Evolutionary conservation across 2,113 vertebrate genomes (phyloP), one percentile per base, ranked within the genome.

Genomic region (Rallus limicola): DNA sequence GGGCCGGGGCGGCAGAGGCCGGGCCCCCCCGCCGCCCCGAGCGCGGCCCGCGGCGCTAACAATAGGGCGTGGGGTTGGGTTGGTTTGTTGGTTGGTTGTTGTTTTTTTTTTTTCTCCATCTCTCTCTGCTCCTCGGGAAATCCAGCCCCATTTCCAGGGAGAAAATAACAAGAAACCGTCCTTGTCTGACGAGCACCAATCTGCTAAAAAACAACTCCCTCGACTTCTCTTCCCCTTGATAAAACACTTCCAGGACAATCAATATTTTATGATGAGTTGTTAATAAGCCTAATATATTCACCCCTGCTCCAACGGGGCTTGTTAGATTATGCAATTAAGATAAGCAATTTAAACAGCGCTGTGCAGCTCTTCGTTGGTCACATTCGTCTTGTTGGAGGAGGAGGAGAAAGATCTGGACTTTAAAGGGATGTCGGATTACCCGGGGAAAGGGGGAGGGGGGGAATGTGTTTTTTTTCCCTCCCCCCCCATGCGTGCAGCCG

Each of bases 181-280:
- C 86, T 74, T 60, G 89, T 90, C 75, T 72, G 62, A 85, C 44
- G 75, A 91, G 74, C 82, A 55, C 84, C 69, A 16, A 34, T 68
- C 78, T 77, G 79, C 63, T 96, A 82, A 89, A 93, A 92, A 82
- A 88, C 79, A 90, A 78, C 56, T 86, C 94, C 64, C 71, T 89
- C 71, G 72, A 55, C 60, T 89, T 90, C 75, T 71, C 63, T 85
- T 90, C 92, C 81, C 88, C 96, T 86, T 85, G 64, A 82, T 93
- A 86, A 82, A 92, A 92, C 72, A 92, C 82, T 95, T 95, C 81
- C 84, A 92, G 93, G 87, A 90, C 89, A 93, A 97, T 95, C 94
- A 96, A 94, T 97, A 95, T 96, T 97, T 97, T 94, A 97, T 95
- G 95, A 97, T 80, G 91, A 95, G 94, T 90, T 93, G 95, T 97